These are phyloP conservation scores for Portunus trituberculatus DNA, from an alignment of 1,140 invertebrate species.

Conservation along the genomic window DNA sequence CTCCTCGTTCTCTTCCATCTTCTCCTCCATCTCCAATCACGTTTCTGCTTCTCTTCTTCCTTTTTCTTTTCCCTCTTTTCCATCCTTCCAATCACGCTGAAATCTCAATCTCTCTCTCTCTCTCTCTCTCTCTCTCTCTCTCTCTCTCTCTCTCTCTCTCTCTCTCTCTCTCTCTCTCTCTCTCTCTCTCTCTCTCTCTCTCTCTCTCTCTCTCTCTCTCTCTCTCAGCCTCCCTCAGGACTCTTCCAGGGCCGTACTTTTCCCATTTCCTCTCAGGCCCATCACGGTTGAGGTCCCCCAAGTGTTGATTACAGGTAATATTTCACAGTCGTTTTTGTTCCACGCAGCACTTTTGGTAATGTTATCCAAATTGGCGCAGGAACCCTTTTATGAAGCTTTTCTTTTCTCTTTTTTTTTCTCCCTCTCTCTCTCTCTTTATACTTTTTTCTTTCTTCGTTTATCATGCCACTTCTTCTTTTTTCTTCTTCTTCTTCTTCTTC, in stretches of 20 bases:
- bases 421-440: not conserved
- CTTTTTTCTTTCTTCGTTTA: not conserved
- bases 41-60: not conserved
- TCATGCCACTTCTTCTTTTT: not conserved
- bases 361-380: not conserved
- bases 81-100: no score
- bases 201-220: not conserved
- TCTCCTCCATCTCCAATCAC: not conserved
- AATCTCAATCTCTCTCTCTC: not conserved
- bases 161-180: slow-evolving; percentile 3
- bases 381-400: not conserved
- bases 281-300: not conserved
- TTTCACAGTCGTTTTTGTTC: not conserved
- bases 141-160: not conserved
- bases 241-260: not conserved
- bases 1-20: not conserved
- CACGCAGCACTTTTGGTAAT: not conserved
- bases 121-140: not conserved
- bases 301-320: not conserved
- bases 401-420: not conserved
- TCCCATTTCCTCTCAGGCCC: not conserved
- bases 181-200: not conserved
- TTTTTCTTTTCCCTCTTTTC: not conserved
- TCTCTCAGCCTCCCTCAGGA: not conserved
- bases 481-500: not conserved